Percentiles rank a stretch among this genome's conserved stretches.
Evolutionary conservation across 2,797 vertebrate species (phyloP).

Genomic region (Oryzias dopingdopingensis): DNA sequence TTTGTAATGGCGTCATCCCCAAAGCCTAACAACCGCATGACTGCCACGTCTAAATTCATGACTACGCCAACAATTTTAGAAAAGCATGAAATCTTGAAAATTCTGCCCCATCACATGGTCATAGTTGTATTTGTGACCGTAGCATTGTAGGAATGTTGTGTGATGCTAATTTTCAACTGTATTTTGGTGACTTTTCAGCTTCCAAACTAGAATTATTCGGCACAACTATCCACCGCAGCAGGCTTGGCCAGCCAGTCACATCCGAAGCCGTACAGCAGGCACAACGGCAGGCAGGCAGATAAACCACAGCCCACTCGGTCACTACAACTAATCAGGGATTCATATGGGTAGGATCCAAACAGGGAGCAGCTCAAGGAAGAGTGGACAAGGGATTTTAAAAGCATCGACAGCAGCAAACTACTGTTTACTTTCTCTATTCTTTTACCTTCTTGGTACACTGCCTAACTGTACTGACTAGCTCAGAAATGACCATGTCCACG

Average conservation of each 20-base stretch:
- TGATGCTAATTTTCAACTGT: constrained; percentile 22
- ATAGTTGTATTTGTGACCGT: no score
- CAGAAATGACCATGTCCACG: constrained; percentile 99
- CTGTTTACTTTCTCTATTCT: constrained; percentile 21
- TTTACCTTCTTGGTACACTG: constrained; percentile 99
- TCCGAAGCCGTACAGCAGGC: constrained; percentile 45
- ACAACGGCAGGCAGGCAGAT: constrained; percentile 50
- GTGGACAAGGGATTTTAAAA: constrained; percentile 37
- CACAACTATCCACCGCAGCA: constrained; percentile 58
- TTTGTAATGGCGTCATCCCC: no score
- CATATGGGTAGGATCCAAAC: constrained; percentile 35
- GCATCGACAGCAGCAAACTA: constrained; percentile 40
- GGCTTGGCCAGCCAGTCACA: constrained; percentile 56
- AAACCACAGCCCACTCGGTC: constrained; percentile 44
- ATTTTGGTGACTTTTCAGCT: constrained; percentile 57
- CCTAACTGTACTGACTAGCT: constrained; percentile 99
- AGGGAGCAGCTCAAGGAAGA: constrained; percentile 46
- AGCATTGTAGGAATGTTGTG: no score
- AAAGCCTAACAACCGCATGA: no score
- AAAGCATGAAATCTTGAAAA: no score
- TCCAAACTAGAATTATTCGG: constrained; percentile 54
- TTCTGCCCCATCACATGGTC: no score
- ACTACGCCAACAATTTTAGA: no score
- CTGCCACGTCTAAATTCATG: no score
- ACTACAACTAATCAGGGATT: constrained; percentile 47